Percentiles rank a stretch among this genome's conserved stretches.
Evolutionary conservation across 2,113 vertebrate species (phyloP).

Genomic region (Chinchilla lanigera): DNA sequence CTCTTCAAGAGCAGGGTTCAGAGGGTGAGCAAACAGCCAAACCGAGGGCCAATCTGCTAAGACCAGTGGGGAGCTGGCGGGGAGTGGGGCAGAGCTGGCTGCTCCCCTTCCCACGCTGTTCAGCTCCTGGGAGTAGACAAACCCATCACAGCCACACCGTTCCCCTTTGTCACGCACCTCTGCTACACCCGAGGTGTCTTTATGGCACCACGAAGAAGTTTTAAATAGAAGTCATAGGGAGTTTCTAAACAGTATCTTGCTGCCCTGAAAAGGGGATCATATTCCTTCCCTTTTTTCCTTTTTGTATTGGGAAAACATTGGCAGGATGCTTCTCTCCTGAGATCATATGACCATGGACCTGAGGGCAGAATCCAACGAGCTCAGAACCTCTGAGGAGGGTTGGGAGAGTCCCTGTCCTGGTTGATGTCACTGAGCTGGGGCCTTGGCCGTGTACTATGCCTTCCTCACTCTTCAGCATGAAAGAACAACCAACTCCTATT

Average conservation of each 20-base stretch:
- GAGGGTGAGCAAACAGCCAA: not conserved
- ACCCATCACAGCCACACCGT: not conserved
- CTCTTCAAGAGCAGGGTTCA: no score
- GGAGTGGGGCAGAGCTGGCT: not conserved
- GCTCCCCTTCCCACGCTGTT: accelerated
- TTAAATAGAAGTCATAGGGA: not conserved
- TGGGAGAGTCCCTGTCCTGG: not conserved
- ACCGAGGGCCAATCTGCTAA: not conserved
- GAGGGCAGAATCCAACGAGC: not conserved
- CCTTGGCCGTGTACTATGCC: not conserved
- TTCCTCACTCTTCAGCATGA: accelerated
- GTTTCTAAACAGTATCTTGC: not conserved
- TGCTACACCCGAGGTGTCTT: not conserved
- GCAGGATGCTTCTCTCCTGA: not conserved
- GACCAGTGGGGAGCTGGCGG: not conserved
- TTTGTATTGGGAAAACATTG: not conserved
- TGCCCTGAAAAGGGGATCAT: not conserved
- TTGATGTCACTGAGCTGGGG: not conserved
- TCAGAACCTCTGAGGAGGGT: not conserved
- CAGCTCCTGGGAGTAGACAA: not conserved
- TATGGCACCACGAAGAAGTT: not conserved
- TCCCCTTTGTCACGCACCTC: not conserved
- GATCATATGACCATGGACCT: not conserved
- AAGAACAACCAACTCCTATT: not conserved
- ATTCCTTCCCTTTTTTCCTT: not conserved